Conservation (phyloP, 2,888 invertebrate genomes). For the Pinctada fucata region DNA sequence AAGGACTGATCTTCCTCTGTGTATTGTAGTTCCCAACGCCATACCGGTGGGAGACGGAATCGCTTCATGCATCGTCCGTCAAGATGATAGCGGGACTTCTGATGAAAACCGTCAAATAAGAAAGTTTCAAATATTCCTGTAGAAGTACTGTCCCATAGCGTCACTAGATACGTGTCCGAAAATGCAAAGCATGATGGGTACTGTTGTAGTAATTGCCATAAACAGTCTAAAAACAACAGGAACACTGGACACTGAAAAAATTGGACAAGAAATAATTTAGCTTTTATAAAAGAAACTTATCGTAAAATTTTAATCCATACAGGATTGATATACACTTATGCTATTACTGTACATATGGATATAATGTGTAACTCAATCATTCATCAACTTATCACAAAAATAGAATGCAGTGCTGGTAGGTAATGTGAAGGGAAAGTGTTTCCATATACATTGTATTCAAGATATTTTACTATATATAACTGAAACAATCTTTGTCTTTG, state of each 20-base stretch:
- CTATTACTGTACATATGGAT: too few relatives aligned
- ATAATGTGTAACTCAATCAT: too few relatives aligned
- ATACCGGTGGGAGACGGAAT: constrained; percentile 79
- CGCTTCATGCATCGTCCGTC: constrained; percentile 53
- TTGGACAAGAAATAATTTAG: background rate
- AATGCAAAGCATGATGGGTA: constrained; percentile 93
- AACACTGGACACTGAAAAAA: constrained; percentile 87
- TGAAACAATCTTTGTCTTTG: background rate
- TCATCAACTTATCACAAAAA: too few relatives aligned
- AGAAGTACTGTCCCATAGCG: constrained; percentile 93
- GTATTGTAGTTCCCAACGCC: constrained; percentile 95
- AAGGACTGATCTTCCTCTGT: constrained; percentile 87
- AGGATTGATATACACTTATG: too few relatives aligned
- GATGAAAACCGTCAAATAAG: constrained; percentile 91
- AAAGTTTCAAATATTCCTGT: constrained; percentile 95
- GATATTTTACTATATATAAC: too few relatives aligned
- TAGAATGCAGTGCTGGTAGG: too few relatives aligned
- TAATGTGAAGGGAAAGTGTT: too few relatives aligned
- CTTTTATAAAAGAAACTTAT: background rate
- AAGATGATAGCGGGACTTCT: constrained; percentile 82
- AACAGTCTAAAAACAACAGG: constrained; percentile 93
- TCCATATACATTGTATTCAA: too few relatives aligned
- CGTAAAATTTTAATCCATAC: background rate
- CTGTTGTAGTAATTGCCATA: constrained; percentile 93
- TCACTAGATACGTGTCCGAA: constrained; percentile 93